Conservation (phyloP, 1,140 invertebrate species). For the Atopsyche davidsoni region DNA sequence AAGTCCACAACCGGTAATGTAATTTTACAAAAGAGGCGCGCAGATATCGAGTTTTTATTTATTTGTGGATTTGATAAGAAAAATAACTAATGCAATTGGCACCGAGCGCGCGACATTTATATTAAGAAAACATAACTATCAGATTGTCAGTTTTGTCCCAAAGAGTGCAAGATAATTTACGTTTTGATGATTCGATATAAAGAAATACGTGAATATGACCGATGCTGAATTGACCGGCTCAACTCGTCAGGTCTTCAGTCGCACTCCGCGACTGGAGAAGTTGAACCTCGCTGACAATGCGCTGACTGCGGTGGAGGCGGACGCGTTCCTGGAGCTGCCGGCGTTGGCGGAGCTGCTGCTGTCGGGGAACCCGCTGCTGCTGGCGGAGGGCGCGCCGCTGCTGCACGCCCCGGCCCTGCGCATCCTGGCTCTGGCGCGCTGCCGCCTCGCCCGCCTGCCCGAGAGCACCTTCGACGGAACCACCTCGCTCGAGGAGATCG, state of each 20-base stretch:
- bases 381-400: slow-evolving; percentile 36
- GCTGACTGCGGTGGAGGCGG: slow-evolving; percentile 44
- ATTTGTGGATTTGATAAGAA: too few species aligned
- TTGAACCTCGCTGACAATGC: slow-evolving; percentile 49
- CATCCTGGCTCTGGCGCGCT: slow-evolving; percentile 35
- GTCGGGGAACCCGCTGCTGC: slow-evolving; percentile 45
- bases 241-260: slow-evolving; percentile 32
- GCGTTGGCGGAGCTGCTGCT: slow-evolving; percentile 45
- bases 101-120: too few species aligned
- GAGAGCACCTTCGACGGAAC: slow-evolving; percentile 37
- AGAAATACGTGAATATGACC: too few species aligned
- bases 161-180: too few species aligned
- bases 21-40: too few species aligned
- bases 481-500: slow-evolving; percentile 40
- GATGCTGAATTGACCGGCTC: too few species aligned
- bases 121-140: too few species aligned
- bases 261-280: slow-evolving; percentile 25
- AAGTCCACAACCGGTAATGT: too few species aligned
- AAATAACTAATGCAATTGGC: too few species aligned
- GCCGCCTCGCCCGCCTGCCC: slow-evolving; percentile 34
- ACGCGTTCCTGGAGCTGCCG: slow-evolving; percentile 43
- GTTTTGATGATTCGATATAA: too few species aligned
- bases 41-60: too few species aligned
- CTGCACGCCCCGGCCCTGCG: slow-evolving; percentile 33
- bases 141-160: too few species aligned